These are phyloP conservation scores for Xenus cinereus DNA, from an alignment of 2,113 vertebrate species.

Conservation along the genomic window DNA sequence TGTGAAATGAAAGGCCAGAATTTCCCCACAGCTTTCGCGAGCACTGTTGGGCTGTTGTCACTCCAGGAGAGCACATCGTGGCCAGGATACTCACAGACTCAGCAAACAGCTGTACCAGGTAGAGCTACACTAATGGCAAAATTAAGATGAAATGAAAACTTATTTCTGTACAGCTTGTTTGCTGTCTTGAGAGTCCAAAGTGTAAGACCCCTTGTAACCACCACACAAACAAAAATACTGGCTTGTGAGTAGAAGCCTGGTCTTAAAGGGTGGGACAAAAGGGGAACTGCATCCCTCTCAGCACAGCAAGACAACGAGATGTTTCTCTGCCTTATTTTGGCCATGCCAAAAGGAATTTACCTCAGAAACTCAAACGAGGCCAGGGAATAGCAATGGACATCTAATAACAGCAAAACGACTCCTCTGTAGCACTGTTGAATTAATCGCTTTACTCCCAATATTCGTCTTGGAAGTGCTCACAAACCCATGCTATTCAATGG, in stretches of 20 bases:
- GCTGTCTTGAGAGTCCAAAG: background rate
- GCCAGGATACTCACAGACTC: background rate
- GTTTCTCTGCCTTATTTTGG: background rate
- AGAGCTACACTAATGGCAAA: background rate
- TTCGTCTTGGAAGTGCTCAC: background rate
- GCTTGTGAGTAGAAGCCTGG: background rate
- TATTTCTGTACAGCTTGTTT: background rate
- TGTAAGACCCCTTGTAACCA: background rate
- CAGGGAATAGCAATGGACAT: background rate
- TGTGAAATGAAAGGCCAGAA: background rate
- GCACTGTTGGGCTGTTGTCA: fast-evolving
- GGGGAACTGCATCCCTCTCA: fast-evolving
- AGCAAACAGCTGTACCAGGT: background rate
- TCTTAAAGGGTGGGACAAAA: background rate
- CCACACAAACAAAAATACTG: background rate
- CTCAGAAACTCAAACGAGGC: background rate
- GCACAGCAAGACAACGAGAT: background rate
- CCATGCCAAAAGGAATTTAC: background rate
- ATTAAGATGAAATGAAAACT: background rate
- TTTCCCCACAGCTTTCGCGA: background rate
- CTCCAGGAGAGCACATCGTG: fast-evolving
- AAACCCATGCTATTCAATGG: background rate
- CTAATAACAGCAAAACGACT: background rate
- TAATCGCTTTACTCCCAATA: background rate
- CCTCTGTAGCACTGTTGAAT: background rate